Conservation (phyloP, 2,888 invertebrate genomes). For the Eremobia ochroleuca region DNA sequence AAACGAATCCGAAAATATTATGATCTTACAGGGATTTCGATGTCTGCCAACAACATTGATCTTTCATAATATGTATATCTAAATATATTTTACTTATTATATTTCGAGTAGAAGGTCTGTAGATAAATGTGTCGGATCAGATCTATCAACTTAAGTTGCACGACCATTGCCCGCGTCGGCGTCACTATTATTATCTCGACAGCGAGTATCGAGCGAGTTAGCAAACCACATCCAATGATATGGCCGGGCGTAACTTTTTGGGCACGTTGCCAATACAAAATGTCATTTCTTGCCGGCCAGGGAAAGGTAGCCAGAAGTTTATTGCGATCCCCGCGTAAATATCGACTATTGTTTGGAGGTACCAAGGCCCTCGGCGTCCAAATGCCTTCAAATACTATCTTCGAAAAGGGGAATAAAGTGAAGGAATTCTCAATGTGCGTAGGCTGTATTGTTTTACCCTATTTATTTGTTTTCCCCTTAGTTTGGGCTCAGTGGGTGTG, state of each 20-base stretch:
- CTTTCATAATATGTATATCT: not conserved
- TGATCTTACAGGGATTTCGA: not conserved
- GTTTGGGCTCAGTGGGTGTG: conserved; percentile 30
- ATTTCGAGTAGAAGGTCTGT: not conserved
- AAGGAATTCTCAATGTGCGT: conserved; percentile 44
- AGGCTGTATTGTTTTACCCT: conserved; percentile 46
- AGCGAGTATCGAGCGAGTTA: conserved; percentile 71
- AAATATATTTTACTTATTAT: not conserved
- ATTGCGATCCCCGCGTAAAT: conserved; percentile 58
- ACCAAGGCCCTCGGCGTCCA: conserved; percentile 36
- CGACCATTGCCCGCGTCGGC: not conserved
- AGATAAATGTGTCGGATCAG: conserved; percentile 8
- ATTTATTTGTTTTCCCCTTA: conserved; percentile 50
- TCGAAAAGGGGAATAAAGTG: conserved; percentile 47
- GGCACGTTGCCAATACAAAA: conserved; percentile 77
- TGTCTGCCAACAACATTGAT: conserved; percentile 17
- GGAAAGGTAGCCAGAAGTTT: conserved; percentile 64
- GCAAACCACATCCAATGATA: conserved; percentile 71
- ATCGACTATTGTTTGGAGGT: conserved; percentile 60
- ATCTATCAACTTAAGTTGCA: conserved; percentile 11
- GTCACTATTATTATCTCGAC: conserved; percentile 25
- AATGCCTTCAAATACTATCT: conserved; percentile 57
- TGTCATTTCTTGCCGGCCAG: conserved; percentile 69
- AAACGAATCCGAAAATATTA: conserved; percentile 4
- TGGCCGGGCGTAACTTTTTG: conserved; percentile 69